phyloP scores from a whole-genome alignment of 2,797 vertebrate genomes.

The Microctenopoma lineatum region DNA sequence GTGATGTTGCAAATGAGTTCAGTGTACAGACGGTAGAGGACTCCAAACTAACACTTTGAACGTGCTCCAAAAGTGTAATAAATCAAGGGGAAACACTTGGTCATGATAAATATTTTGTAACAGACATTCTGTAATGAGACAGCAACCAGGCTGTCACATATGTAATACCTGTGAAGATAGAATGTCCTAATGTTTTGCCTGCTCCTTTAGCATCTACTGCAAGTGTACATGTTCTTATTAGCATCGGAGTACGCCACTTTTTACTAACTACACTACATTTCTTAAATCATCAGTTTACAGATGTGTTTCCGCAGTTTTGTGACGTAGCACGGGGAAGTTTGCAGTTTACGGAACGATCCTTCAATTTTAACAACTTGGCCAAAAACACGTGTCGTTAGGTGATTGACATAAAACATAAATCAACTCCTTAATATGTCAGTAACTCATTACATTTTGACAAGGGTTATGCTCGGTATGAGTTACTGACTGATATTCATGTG shows the following conservation, averaged over 20 bases:
- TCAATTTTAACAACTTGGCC: slow-evolving; percentile 13
- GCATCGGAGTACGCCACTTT: background rate
- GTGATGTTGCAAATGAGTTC: background rate
- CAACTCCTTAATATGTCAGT: slow-evolving; percentile 48
- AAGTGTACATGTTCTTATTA: slow-evolving; percentile 19
- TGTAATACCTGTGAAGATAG: background rate
- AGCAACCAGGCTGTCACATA: background rate
- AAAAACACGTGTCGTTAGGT: slow-evolving; percentile 25
- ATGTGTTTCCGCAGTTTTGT: background rate
- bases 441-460: slow-evolving; percentile 47
- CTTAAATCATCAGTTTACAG: slow-evolving; percentile 7
- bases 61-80: slow-evolving; percentile 14
- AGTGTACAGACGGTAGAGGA: background rate
- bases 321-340: background rate
- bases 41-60: background rate
- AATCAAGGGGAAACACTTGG: slow-evolving; percentile 16
- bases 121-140: background rate
- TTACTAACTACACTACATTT: background rate
- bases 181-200: background rate
- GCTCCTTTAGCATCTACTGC: slow-evolving; percentile 6
- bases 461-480: slow-evolving; percentile 31
- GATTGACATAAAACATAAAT: slow-evolving; percentile 49
- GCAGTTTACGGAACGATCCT: background rate
- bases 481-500: slow-evolving; percentile 27
- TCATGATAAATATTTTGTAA: slow-evolving; percentile 9